These are phyloP conservation scores for Therioaphis trifolii DNA, from an alignment of 2,888 invertebrate species.

Conservation along the genomic window DNA sequence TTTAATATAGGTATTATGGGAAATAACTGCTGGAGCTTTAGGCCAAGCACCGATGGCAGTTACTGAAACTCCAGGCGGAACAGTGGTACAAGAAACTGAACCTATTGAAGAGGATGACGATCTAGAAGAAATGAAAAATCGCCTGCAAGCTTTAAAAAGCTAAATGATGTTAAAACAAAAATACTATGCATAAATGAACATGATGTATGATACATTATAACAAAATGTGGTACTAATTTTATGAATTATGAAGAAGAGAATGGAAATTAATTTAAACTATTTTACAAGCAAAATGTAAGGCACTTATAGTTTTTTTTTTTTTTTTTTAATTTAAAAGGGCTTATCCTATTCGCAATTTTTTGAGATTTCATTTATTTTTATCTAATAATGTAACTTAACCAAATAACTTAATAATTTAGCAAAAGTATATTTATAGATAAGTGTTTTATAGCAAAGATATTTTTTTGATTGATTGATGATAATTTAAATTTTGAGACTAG, in stretches of 20 bases:
- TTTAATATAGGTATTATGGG: slow-evolving; percentile 78
- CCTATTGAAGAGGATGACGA: slow-evolving; percentile 78
- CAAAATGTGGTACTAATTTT: slow-evolving; percentile 7
- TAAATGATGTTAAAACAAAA: slow-evolving; percentile 70
- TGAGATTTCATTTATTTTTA: neutral
- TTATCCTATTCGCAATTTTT: neutral
- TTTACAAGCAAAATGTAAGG: slow-evolving; percentile 17
- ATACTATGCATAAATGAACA: slow-evolving; percentile 30
- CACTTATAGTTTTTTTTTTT: slow-evolving; percentile 19
- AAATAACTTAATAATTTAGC: neutral
- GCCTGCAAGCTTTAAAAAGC: slow-evolving; percentile 88
- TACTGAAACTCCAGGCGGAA: slow-evolving; percentile 70
- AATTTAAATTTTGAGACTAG: no score
- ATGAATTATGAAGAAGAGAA: neutral
- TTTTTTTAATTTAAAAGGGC: neutral
- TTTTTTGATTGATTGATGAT: no score
- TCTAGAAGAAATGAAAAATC: slow-evolving; percentile 90
- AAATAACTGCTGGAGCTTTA: slow-evolving; percentile 89
- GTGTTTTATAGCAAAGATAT: slow-evolving; percentile 22
- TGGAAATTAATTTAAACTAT: slow-evolving; percentile 36
- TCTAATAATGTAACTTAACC: slow-evolving; percentile 7
- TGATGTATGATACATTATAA: slow-evolving; percentile 4
- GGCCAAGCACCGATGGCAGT: slow-evolving; percentile 86
- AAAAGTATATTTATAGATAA: neutral
- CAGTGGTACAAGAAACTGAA: slow-evolving; percentile 76